These are phyloP conservation scores for Cepaea nemoralis DNA, from an alignment of 1,140 invertebrate genomes.

Conservation along the genomic window DNA sequence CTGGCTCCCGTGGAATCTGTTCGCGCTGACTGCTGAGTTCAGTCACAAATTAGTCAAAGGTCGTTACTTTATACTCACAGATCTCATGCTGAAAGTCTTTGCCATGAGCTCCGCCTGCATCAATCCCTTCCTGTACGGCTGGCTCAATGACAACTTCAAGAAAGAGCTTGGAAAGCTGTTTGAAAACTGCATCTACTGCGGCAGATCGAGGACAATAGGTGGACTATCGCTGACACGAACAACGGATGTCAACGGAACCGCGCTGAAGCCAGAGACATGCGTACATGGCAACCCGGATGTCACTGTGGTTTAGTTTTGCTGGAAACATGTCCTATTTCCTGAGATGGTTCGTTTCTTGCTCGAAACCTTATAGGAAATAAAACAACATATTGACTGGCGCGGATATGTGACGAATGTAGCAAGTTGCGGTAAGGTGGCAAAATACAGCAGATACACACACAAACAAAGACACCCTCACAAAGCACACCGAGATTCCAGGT, in stretches of 20 bases:
- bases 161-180: slow-evolving; percentile 64
- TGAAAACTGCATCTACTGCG: slow-evolving; percentile 22
- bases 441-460: no score
- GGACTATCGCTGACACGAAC: slow-evolving; percentile 35
- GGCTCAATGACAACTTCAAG: slow-evolving; percentile 76
- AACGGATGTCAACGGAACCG: slow-evolving; percentile 33
- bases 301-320: background rate
- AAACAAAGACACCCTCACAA: no score
- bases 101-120: slow-evolving; percentile 85
- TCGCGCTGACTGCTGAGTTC: slow-evolving; percentile 63
- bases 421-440: no score
- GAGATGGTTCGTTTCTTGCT: no score
- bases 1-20: slow-evolving; percentile 74
- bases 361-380: no score
- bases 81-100: slow-evolving; percentile 67
- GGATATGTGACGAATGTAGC: no score
- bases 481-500: no score
- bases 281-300: background rate
- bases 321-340: no score
- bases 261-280: background rate
- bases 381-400: no score
- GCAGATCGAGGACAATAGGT: background rate
- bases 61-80: slow-evolving; percentile 61
- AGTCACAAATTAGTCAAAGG: slow-evolving; percentile 51
- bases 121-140: slow-evolving; percentile 85